These are phyloP conservation scores for Leuciscus idus DNA, from an alignment of 2,113 vertebrate species.

Conservation along the genomic window DNA sequence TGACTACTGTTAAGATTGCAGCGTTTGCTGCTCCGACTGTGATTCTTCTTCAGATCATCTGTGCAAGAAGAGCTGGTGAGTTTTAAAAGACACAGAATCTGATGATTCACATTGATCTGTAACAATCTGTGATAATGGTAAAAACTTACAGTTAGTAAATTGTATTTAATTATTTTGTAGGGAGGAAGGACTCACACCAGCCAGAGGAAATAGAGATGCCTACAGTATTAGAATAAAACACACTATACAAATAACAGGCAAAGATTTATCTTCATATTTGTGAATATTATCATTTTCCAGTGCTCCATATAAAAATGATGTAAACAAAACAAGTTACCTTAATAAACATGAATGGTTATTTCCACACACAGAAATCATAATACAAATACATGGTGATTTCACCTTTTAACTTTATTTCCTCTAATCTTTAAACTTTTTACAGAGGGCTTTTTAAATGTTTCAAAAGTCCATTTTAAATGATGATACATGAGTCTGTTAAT, in stretches of 20 bases:
- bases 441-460: neutral
- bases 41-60: constrained; percentile 13
- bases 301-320: neutral
- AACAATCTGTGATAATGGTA: neutral
- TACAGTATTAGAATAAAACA: neutral
- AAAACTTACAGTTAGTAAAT: too few species aligned
- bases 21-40: neutral
- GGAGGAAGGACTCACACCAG: neutral
- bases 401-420: neutral
- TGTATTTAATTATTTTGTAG: neutral
- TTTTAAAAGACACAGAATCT: neutral
- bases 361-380: neutral
- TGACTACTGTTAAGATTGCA: neutral
- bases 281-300: neutral
- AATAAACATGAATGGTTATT: neutral
- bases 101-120: neutral
- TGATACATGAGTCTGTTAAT: too few species aligned
- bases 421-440: neutral
- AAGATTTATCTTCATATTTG: neutral
- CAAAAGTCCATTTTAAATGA: neutral
- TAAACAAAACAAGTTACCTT: neutral
- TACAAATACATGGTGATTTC: too few species aligned
- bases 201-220: neutral
- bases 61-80: constrained; percentile 4
- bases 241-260: neutral